phyloP scores from a whole-genome alignment of 2,797 vertebrate species.

The Vultur gryphus region DNA sequence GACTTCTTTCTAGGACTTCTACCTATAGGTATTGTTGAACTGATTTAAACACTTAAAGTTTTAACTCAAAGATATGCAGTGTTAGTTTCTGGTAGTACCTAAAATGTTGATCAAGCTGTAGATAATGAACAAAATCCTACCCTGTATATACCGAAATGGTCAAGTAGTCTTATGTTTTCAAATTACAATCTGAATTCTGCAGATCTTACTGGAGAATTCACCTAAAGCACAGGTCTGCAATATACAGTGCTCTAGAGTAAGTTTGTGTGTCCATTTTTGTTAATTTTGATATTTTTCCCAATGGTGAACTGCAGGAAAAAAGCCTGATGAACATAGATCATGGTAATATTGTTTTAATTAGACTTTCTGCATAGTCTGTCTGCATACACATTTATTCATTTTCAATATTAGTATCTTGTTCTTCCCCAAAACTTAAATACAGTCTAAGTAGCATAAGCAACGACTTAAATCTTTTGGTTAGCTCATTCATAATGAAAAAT shows the following conservation, averaged over 20 bases:
- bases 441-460: neutral
- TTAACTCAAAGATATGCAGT: neutral
- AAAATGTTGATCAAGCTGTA: neutral
- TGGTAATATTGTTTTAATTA: neutral
- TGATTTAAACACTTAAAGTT: neutral
- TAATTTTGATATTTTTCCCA: neutral
- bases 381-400: neutral
- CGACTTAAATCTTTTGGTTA: neutral
- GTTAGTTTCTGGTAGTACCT: neutral
- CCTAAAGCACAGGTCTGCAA: neutral
- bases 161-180: neutral
- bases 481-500: neutral
- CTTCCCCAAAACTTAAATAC: neutral
- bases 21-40: neutral
- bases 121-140: neutral
- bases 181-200: neutral
- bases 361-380: neutral
- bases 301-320: neutral
- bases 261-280: neutral
- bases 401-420: neutral
- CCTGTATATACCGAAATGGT: neutral
- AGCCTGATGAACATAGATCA: neutral
- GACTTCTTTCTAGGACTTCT: neutral
- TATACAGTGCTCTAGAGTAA: neutral
- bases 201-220: neutral